A percentile compares a stretch with the other conserved stretches of the same genome.
Evolutionary conservation across 2,113 vertebrate genomes (phyloP).

Genomic region (Monopterus albus): DNA sequence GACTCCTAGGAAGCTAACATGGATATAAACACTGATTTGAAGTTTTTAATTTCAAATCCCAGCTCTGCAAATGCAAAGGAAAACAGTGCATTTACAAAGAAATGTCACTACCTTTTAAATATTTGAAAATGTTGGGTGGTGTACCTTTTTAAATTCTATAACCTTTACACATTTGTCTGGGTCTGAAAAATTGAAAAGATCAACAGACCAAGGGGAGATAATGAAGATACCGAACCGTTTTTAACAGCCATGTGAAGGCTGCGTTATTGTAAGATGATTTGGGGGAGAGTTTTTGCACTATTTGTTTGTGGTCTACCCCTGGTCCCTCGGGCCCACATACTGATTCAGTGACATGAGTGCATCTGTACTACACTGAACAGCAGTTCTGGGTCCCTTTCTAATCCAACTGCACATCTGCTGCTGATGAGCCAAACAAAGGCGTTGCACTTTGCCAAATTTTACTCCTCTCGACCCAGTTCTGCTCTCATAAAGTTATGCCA

Average conservation of each 20-base stretch:
- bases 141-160: not conserved
- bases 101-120: not conserved
- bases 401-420: constrained; percentile 77
- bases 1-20: not conserved
- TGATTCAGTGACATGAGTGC: constrained; percentile 78
- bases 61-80: not conserved
- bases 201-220: constrained; percentile 4
- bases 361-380: constrained; percentile 77
- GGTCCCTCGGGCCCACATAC: constrained; percentile 69
- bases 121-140: not conserved
- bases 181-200: not conserved
- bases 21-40: not conserved
- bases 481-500: constrained; percentile 40
- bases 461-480: constrained; percentile 44
- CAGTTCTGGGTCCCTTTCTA: constrained; percentile 62
- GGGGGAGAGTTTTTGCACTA: constrained; percentile 43
- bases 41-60: not conserved
- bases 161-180: not conserved
- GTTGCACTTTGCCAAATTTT: constrained; percentile 56
- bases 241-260: constrained; percentile 14
- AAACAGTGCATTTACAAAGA: not conserved
- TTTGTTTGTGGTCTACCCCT: constrained; percentile 69
- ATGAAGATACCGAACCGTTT: constrained; percentile 8
- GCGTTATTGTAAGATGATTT: constrained; percentile 35
- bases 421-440: constrained; percentile 76